phyloP scores from a whole-genome alignment of 2,113 vertebrate genomes.

The Phainopepla nitens region DNA sequence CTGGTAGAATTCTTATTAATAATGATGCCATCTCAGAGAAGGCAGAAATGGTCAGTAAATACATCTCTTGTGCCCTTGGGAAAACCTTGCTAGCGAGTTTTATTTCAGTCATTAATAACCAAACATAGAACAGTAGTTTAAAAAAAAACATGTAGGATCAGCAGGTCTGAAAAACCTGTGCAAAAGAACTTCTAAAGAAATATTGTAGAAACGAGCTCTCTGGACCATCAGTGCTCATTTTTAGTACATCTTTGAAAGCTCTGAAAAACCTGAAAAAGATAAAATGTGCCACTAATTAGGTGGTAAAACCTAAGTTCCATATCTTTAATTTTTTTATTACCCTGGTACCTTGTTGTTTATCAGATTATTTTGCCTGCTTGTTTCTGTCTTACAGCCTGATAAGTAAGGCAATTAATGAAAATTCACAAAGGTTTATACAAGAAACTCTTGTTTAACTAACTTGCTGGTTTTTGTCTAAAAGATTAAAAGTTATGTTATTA shows the following conservation, averaged over 20 bases:
- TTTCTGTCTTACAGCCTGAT: too few relatives aligned
- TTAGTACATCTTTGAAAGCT: neutral
- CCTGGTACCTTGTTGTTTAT: too few relatives aligned
- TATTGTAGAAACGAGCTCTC: neutral
- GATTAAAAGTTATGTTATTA: neutral
- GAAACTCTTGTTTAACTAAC: neutral
- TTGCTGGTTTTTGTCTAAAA: neutral
- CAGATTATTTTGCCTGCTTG: too few relatives aligned
- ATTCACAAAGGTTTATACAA: neutral
- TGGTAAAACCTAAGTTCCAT: neutral
- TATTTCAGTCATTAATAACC: neutral
- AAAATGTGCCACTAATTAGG: neutral
- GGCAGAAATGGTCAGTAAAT: neutral
- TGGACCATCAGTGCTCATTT: neutral
- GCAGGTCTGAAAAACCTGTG: neutral
- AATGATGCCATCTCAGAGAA: neutral
- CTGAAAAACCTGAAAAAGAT: neutral
- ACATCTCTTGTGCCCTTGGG: neutral
- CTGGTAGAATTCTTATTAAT: neutral
- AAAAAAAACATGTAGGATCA: neutral
- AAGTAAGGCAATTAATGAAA: neutral
- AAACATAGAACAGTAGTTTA: neutral
- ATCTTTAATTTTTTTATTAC: too few relatives aligned
- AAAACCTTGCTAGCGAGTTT: neutral
- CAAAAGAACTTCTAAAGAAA: neutral